Evolutionary conservation across 2,888 invertebrate species (phyloP), one percentile per base, ranked within the genome.

Genomic region (Chrysopilus asiliformis): DNA sequence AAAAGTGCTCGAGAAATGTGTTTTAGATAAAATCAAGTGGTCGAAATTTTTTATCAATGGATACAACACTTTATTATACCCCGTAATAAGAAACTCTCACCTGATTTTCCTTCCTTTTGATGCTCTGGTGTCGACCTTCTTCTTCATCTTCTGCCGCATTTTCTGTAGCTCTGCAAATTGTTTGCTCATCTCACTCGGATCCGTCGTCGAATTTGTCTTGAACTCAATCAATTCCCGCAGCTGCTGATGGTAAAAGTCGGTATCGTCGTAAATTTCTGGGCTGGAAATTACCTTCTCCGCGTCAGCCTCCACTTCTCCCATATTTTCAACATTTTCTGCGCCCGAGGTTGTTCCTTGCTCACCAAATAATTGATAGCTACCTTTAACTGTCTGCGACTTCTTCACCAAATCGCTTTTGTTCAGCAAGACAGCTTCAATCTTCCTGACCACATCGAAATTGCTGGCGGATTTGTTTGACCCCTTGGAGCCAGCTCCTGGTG

Each of bases 161-260:
- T 83, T 91, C 57, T 95, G 94, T 41, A 97, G 66, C 42, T 91
- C 82, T 43, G 90, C 74, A 82, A 87, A 93, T 52, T 93, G 90
- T 45, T 84, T 74, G 54, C 86, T 83, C 28, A 93, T 68, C 49
- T 86, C 84, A 7, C 82, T 71, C 1, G 90, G 86, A 65, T 89
- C 90, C 1, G 79, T 79, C 8, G 84, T 71, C 50, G 80, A 79
- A 3, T 79, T 74, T 0, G 89, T 80, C 62, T 93, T 93, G 45
- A 80, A 79, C 57, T 95, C 91, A 44, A 97, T 93, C 25, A 97
- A 66, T 58, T 95, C 93, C 43, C 89, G 68, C 28, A 97, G 65
- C 36, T 94, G 67, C 52, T 91, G 87, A 60, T 94, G 93, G 61
- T 97, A 97, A 59, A 97, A 97, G 57, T 97, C 97, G 51, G 84